Conservation (phyloP, 2,797 vertebrate species). For the Clarias pachynema region DNA sequence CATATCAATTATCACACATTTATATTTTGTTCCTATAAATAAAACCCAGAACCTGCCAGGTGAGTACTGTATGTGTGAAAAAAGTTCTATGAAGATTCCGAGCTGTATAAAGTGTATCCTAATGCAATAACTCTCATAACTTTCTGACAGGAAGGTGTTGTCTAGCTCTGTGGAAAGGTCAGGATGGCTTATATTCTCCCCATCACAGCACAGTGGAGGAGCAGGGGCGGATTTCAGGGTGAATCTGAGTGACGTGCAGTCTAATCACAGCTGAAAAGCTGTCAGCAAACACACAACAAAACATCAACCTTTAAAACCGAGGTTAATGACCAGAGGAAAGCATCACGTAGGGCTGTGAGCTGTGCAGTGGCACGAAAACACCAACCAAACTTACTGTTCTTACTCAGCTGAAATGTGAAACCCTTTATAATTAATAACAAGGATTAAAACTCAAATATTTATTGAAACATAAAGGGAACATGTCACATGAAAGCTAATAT, state of each 20-base stretch:
- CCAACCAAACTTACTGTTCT: not conserved
- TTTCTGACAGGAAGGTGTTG: not conserved
- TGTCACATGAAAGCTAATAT: too few relatives aligned
- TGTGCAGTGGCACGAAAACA: not conserved
- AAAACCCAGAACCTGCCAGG: too few relatives aligned
- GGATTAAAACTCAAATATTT: too few relatives aligned
- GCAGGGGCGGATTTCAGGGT: not conserved
- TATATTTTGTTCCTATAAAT: too few relatives aligned
- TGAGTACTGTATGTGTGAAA: not conserved
- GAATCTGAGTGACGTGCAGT: constrained; percentile 48
- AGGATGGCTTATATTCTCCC: not conserved
- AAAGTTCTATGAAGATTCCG: not conserved
- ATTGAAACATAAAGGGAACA: too few relatives aligned
- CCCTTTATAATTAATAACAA: not conserved
- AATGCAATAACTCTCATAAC: not conserved
- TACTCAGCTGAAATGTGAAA: not conserved
- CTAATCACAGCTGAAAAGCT: constrained; percentile 48
- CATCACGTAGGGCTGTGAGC: not conserved
- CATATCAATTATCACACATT: too few relatives aligned
- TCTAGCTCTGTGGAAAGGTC: not conserved
- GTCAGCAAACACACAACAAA: constrained; percentile 30
- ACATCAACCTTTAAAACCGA: not conserved
- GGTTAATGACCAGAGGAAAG: constrained; percentile 45
- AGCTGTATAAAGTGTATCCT: not conserved
- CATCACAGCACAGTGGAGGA: not conserved